A percentile compares a stretch with the other conserved stretches of the same genome.
Conservation (phyloP, 2,113 vertebrate genomes). For the Albula goreensis region DNA sequence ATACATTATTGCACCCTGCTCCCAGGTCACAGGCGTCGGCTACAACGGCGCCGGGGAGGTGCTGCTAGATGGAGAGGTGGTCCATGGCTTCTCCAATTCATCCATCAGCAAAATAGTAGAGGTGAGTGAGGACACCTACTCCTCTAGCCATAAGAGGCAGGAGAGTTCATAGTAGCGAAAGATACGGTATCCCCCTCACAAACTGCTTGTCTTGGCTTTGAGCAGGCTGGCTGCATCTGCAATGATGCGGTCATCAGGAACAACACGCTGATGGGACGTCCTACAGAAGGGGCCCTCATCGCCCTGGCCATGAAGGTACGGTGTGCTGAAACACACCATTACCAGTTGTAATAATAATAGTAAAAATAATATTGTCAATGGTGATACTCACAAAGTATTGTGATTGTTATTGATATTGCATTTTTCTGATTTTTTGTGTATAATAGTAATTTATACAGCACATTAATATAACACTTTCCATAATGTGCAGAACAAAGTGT, state of each 20-base stretch:
- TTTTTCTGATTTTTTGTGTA: no score
- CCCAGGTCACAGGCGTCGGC: constrained; percentile 92
- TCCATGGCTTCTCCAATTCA: constrained; percentile 88
- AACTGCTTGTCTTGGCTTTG: constrained; percentile 25
- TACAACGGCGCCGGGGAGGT: constrained; percentile 93
- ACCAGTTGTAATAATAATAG: no score
- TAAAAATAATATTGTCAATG: no score
- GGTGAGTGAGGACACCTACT: constrained; percentile 64
- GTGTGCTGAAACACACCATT: neutral
- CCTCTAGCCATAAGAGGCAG: neutral
- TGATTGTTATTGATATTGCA: no score
- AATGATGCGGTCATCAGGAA: constrained; percentile 94
- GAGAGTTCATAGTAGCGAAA: neutral
- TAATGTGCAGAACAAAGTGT: no score
- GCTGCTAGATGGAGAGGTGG: constrained; percentile 80
- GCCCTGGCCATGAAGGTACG: constrained; percentile 95
- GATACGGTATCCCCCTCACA: neutral
- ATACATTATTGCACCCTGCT: neutral
- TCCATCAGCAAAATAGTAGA: constrained; percentile 88
- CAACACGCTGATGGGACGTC: constrained; percentile 86
- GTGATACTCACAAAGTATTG: no score
- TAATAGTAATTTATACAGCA: no score
- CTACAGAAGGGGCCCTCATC: constrained; percentile 93
- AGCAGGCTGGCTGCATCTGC: constrained; percentile 89
- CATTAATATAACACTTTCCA: no score